Conservation (phyloP, 2,797 vertebrate genomes). For the Pseudopleuronectes americanus region DNA sequence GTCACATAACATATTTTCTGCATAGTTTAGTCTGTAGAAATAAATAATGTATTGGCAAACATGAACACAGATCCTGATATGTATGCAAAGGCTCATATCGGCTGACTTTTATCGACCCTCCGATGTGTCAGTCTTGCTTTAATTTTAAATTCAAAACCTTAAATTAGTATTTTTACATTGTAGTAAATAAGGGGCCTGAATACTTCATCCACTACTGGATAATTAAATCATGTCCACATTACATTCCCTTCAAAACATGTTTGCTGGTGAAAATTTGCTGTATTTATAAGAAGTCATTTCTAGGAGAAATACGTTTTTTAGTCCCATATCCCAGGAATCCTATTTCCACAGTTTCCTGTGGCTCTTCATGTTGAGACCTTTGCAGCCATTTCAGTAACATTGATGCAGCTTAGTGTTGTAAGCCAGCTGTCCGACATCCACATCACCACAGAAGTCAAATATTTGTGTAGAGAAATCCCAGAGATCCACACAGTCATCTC, state of each 20-base stretch:
- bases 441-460: conserved; percentile 62
- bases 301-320: conserved; percentile 1
- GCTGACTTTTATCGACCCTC: too few relatives aligned
- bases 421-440: conserved; percentile 63
- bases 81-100: too few relatives aligned
- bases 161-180: too few relatives aligned
- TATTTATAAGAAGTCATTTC: neutral
- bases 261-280: neutral
- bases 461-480: conserved; percentile 70
- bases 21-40: too few relatives aligned
- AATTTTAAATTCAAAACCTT: too few relatives aligned
- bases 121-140: too few relatives aligned
- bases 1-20: too few relatives aligned
- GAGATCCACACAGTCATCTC: conserved; percentile 56
- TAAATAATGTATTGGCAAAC: too few relatives aligned
- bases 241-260: neutral
- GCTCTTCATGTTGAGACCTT: conserved; percentile 20
- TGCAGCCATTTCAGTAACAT: conserved; percentile 35
- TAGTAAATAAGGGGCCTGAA: too few relatives aligned
- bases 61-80: too few relatives aligned
- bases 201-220: too few relatives aligned
- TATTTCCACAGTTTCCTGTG: conserved; percentile 2
- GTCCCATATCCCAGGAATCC: conserved; percentile 5
- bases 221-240: too few relatives aligned
- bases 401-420: conserved; percentile 47